These are phyloP conservation scores for Mimas tiliae DNA, from an alignment of 2,888 invertebrate species.

Conservation along the genomic window DNA sequence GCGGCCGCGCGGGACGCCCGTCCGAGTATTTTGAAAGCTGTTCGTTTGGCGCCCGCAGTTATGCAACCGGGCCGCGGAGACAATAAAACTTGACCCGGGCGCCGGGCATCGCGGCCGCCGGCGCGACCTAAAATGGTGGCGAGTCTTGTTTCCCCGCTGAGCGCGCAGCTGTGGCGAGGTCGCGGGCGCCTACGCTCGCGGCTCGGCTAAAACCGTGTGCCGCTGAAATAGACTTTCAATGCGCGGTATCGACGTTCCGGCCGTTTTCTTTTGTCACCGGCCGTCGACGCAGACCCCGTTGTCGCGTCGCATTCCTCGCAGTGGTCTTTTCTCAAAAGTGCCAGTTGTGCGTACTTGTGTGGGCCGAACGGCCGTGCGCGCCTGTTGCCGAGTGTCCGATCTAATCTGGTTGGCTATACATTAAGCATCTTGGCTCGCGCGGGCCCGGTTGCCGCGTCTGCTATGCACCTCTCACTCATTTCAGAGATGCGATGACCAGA, in stretches of 20 bases:
- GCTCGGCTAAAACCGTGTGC: constrained; percentile 74
- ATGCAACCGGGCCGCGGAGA: constrained; percentile 77
- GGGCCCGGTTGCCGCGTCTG: constrained; percentile 52
- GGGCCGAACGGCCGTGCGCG: constrained; percentile 26
- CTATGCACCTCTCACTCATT: constrained; percentile 52
- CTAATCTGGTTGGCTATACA: constrained; percentile 36
- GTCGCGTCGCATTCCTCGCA: constrained; percentile 56
- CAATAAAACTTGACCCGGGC: constrained; percentile 82
- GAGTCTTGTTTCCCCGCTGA: constrained; percentile 77
- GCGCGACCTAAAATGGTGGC: constrained; percentile 81
- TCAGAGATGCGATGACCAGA: constrained; percentile 50
- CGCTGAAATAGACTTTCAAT: constrained; percentile 77
- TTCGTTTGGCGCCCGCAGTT: constrained; percentile 60
- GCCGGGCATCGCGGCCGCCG: constrained; percentile 68
- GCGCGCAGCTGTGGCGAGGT: constrained; percentile 72
- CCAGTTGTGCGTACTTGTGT: constrained; percentile 49
- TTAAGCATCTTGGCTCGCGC: constrained; percentile 41
- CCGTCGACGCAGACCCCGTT: constrained; percentile 58
- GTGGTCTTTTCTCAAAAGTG: constrained; percentile 55
- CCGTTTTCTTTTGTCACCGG: constrained; percentile 76
- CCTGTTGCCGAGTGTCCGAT: constrained; percentile 24
- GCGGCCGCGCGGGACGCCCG: constrained; percentile 50
- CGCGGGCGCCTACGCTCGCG: constrained; percentile 80
- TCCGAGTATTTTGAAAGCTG: constrained; percentile 67
- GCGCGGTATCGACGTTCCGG: constrained; percentile 73